Base-by-base conservation (phyloP, 1,140 invertebrate genomes). In the Megalonaias nervosa region DNA sequence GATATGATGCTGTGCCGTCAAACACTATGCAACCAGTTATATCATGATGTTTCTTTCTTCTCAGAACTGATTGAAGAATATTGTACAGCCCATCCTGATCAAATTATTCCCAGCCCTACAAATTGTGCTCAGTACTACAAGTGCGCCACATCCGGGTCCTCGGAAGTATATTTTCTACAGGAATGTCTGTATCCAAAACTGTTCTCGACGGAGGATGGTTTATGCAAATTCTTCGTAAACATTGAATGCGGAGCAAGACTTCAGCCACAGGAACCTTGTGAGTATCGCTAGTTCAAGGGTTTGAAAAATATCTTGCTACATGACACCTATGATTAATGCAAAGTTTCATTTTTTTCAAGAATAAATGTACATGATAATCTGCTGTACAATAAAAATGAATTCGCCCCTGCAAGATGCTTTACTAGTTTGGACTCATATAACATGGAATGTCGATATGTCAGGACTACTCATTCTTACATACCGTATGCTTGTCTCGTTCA, bases 231-330 rank as follows among this genome's bases (percentile, higher is more conserved):
- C 38, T 83, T 83, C 68, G 59, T 70, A n/a, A 26, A 66, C n/a
- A 75, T 79, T 13, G 67, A 73, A 31, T 83, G 82, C 76, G 79
- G 73, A 57, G 15, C 55, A 4, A 60, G 77, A 60, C 62, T 71
- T 23, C 79, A 83, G 75, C 79, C 82, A 31, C 82, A 83, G 62
- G 71, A 76, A 58, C 82, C 76, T 15, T 81, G 79, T 83, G 79
- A 69, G 81, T 65, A 70, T 56, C 14, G 5, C 19, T 48, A 57
- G 48, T 55, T 71, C 69, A 72, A 67, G 61, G 75, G 26, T n/a
- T 73, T 58, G 14, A 21, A 21, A 3, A 65, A 62, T 62, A 19
- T 1, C 38, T 38, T 38, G 38, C 38, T 38, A 38, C 38, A 38
- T 38, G 38, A 6, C 2, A 38, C 9, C 38, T 38, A 6, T 6